Evolutionary conservation across 2,797 vertebrate genomes (phyloP), one percentile per base, ranked within the genome.

Genomic region (Tragopan temminckii): DNA sequence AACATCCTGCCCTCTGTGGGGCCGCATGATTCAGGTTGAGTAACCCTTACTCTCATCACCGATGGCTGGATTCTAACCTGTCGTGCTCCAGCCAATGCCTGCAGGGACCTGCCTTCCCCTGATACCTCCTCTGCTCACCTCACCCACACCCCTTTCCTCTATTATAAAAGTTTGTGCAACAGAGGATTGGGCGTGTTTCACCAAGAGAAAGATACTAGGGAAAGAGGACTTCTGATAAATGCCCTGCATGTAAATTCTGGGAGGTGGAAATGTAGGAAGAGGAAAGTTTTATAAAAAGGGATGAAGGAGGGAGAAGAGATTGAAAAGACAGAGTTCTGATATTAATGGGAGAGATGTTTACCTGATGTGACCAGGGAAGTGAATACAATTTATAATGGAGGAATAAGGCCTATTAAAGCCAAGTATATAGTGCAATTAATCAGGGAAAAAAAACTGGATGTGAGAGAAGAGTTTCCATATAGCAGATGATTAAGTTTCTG

Each of bases 21-120:
- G 13, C 29, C 66, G 8, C 23, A 40, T 35, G 82, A 71, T 85
- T 59, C 29, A 66, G 21, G 2, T 1, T 48, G 36, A 45, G 5
- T 42, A 23, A 68, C 6, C 5, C 19, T 77, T 43, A 57, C 46
- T 89, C 33, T 27, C 53, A 35, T 53, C 15, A 45, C 7, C 15
- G 2, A 3, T 2, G 5, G 27, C 21, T 83, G 23, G 27, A n/a
- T 13, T 85, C 18, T 38, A 46, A 12, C 24, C 10, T 21, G 43
- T 5, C 78, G 42, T 36, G 8, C 10, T 68, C 25, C 33, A 66
- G 25, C 20, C 36, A 25, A 12, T 0, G 1, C 11, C n/a, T 7
- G 0, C 7, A 4, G 4, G 6, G 3, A 0, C 2, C 25, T 63
- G 25, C 11, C 15, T 63, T 85, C 71, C 59, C 43, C 1, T 2